These are phyloP conservation scores for Dryobota labecula DNA, from an alignment of 2,888 invertebrate species.

Conservation along the genomic window DNA sequence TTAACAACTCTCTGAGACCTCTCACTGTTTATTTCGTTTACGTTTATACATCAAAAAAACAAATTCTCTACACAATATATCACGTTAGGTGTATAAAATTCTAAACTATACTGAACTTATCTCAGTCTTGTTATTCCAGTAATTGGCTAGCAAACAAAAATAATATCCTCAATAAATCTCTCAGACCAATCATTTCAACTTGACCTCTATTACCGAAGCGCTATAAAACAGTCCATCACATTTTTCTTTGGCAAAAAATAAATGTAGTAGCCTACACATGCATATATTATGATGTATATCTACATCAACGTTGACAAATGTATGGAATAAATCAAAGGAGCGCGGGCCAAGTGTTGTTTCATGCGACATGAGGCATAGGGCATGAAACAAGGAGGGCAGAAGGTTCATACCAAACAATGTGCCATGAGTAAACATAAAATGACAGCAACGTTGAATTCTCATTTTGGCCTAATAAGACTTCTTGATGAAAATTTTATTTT, in stretches of 20 bases:
- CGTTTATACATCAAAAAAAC: no score
- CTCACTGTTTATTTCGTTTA: no score
- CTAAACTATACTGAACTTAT: conserved; percentile 11
- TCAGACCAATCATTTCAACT: conserved; percentile 71
- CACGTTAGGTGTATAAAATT: conserved; percentile 29
- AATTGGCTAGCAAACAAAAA: conserved; percentile 63
- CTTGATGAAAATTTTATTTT: no score
- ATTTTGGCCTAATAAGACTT: no score
- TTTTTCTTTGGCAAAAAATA: conserved; percentile 77
- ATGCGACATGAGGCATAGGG: conserved; percentile 64
- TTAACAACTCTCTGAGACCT: no score
- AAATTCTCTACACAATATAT: not conserved
- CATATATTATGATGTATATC: conserved; percentile 80
- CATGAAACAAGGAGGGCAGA: conserved; percentile 6
- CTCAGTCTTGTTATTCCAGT: conserved; percentile 29
- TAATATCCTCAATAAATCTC: conserved; percentile 64
- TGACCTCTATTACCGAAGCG: conserved; percentile 76
- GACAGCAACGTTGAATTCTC: no score
- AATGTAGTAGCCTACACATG: conserved; percentile 73
- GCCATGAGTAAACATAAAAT: not conserved
- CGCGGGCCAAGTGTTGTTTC: conserved; percentile 74
- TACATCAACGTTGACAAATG: conserved; percentile 82
- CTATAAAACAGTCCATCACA: conserved; percentile 72
- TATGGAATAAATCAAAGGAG: conserved; percentile 81
- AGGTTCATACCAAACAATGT: conserved; percentile 24